Base-by-base conservation (phyloP, 2,888 invertebrate genomes). In the Euspilapteryx auroguttella region DNA sequence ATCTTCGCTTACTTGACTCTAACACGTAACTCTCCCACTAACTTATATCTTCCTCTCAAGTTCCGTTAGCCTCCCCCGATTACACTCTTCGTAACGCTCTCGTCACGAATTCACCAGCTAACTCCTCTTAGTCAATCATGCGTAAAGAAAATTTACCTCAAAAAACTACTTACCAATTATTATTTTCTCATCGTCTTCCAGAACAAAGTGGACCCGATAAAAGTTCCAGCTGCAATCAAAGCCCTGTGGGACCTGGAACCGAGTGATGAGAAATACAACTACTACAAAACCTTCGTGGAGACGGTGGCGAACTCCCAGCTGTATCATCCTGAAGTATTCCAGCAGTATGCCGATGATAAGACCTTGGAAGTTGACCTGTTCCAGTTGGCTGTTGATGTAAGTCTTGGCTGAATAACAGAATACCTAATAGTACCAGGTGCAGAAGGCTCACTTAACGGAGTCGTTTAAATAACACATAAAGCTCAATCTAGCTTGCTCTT, bases 351-450 rank as follows among this genome's bases (percentile, higher is more conserved):
- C 1, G 45, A 57, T 2, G 61, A 73, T 13, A 24, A 32, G 1
- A 43, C 36, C 3, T 37, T 66, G n/a, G 37, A 55, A 2, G 55
- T 75, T 0, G 55, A 75, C 24, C 36, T 75, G 33, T 55, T 46
- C n/a, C 34, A 55, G 17, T 38, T 82, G 4, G 69, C 63, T 11
- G 40, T 62, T 1, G 64, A 75, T 38, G 80, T 79, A 27, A 55
- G 51, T 42, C 5, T 6, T 4, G 9, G n/a, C 21, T 9, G 24
- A 20, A 12, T 12, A 25, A n/a, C n/a, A n/a, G n/a, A n/a, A n/a
- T n/a, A n/a, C n/a, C n/a, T n/a, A n/a, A n/a, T n/a, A n/a, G n/a
- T n/a, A n/a, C n/a, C n/a, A n/a, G n/a, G n/a, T n/a, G n/a, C n/a
- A n/a, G n/a, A n/a, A n/a, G n/a, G n/a, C n/a, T n/a, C n/a, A n/a